Evolutionary conservation across 2,113 vertebrate species (phyloP).

Genomic region (Tamias sibiricus): DNA sequence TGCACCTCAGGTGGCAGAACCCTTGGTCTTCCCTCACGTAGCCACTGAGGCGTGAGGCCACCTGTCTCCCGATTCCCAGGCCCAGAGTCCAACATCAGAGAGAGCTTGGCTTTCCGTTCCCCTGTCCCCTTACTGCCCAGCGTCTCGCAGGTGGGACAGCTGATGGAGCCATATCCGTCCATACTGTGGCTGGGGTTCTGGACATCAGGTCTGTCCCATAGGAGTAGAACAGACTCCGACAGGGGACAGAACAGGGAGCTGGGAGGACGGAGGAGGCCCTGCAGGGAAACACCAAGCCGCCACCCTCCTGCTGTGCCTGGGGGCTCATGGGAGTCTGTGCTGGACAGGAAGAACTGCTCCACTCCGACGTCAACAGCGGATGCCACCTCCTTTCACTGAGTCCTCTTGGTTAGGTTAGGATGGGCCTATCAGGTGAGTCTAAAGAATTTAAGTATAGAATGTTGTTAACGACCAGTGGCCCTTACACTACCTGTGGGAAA

Average conservation of each 20-base stretch:
- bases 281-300: fast-evolving
- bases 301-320: not conserved
- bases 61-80: not conserved
- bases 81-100: not conserved
- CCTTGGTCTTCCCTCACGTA: not conserved
- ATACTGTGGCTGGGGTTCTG: not conserved
- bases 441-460: constrained; percentile 10
- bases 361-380: no score
- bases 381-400: not conserved
- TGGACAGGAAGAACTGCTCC: not conserved
- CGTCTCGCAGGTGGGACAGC: not conserved
- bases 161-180: not conserved
- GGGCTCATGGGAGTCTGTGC: not conserved
- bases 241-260: not conserved
- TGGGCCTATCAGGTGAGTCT: not conserved
- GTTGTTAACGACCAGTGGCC: not conserved
- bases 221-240: not conserved
- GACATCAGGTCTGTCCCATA: not conserved
- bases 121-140: fast-evolving
- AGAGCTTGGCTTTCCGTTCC: not conserved
- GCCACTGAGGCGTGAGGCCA: fast-evolving
- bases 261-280: not conserved
- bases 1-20: not conserved
- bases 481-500: not conserved
- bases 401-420: not conserved